Evolutionary conservation across 2,797 vertebrate genomes (phyloP), one percentile per base, ranked within the genome.

Genomic region (Echiichthys vipera): DNA sequence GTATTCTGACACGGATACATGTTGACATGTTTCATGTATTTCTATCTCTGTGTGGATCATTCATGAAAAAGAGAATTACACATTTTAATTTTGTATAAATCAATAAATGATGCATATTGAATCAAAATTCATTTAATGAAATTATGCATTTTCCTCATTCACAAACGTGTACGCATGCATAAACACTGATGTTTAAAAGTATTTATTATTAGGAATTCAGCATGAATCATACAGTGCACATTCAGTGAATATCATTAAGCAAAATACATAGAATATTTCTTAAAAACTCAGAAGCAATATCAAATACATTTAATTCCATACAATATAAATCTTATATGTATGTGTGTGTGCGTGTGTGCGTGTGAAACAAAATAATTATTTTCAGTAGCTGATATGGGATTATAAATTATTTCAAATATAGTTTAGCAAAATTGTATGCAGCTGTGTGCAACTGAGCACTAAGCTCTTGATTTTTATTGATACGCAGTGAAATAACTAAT

Each of bases 51-150:
- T 91, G 91, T 92, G 85, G 77, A 70, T 90, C 89, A 76, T 92
- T 92, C 84, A 92, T 83, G 84, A 83, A 83, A 90, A 88, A 93
- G 92, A 94, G 88, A 92, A 90, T 91, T 88, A 92, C 84, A 86
- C 88, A 89, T 92, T 94, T 93, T 89, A 92, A 91, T 95, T 95
- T 95, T 95, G 90, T 94, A 94, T 83, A 91, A 92, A 94, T 89
- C 74, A 95, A 95, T 95, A 95, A 95, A 95, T 90, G 81, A 93
- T 88, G 91, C 90, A 88, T 85, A 94, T 65, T 77, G 80, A 92
- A 89, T 71, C 39, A 3, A 59, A 80, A 55, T 30, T 64, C 2
- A 30, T 71, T 57, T 63, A 37, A 68, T n/a, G n/a, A n/a, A n/a
- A n/a, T 66, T 17, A 14, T 51, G 54, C 13, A 15, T 54, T 77